phyloP scores from a whole-genome alignment of 1,140 invertebrate species.

The Nymphalis io region DNA sequence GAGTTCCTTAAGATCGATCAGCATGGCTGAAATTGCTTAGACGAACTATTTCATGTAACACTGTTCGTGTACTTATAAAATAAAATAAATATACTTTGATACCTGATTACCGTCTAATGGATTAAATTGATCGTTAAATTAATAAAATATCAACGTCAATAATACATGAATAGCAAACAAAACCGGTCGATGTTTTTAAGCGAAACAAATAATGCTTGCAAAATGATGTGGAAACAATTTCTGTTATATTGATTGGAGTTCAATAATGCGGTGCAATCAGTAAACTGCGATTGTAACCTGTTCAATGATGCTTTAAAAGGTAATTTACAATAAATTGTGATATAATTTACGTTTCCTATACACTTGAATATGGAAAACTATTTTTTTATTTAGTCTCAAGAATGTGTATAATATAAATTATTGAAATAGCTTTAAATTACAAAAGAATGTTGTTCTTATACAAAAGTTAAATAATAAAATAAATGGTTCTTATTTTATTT shows the following conservation, averaged over 20 bases:
- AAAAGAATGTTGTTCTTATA: too few relatives aligned
- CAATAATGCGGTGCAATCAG: constrained; percentile 28
- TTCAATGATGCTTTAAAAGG: constrained; percentile 28
- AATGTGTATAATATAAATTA: background rate
- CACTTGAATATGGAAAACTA: background rate
- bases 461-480: too few relatives aligned
- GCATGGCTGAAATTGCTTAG: too few relatives aligned
- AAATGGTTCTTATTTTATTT: too few relatives aligned
- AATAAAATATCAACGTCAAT: constrained; percentile 1
- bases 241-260: constrained; percentile 27
- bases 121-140: background rate
- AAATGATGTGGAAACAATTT: constrained; percentile 25
- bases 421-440: background rate
- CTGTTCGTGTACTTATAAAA: too few relatives aligned
- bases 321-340: constrained; percentile 24
- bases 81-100: background rate
- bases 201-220: constrained; percentile 14
- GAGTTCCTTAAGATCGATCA: too few relatives aligned
- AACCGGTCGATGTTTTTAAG: constrained; percentile 5
- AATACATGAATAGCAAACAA: constrained; percentile 7
- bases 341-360: background rate
- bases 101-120: too few relatives aligned
- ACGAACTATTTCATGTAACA: too few relatives aligned
- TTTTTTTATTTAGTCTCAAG: background rate
- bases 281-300: constrained; percentile 24